Evolutionary conservation across 2,888 invertebrate species (phyloP), one percentile per base, ranked within the genome.

Genomic region (Pedicia rivosa): DNA sequence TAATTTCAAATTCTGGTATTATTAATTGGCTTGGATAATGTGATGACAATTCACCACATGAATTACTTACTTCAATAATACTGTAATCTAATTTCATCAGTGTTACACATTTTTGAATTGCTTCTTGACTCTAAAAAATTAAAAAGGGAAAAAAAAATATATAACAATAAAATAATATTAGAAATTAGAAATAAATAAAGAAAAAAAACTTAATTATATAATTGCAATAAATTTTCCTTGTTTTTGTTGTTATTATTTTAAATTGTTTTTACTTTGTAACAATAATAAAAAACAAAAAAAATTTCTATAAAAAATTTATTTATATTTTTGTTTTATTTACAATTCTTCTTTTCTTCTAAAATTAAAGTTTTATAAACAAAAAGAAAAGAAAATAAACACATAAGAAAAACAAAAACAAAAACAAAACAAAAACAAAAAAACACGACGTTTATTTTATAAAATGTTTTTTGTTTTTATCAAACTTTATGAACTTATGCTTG

Each of bases 11-110:
- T 53, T 74, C 73, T 41, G 74, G 64, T 44, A 81, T 66, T 35
- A 78, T 67, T 42, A 82, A 62, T 43, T 72, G 70, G 48, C 70
- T 70, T 22, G 82, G 82, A 60, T 82, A 82, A 42, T 77, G 71
- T 34, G 70, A 65, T 55, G 78, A 72, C 29, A 81, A 59, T 46
- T 74, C 70, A 8, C 81, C 81, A 47, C 64, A 64, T 19, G 58
- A 58, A 55, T 82, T 82, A 45, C 67, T 67, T 40, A 82, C 63
- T 50, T 71, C 67, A 42, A 67, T 63, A 47, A 72, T 62, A 46
- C 67, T 69, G 54, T 81, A 81, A 57, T 82, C 81, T 43, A 69
- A 58, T 47, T 72, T 68, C 50, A 77, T 70, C 13, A 82, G 63
- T 30, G 66, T 57, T 46, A 75, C 59, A 55, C 78, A 78, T 55